Percentiles rank a stretch among this genome's conserved stretches.
Evolutionary conservation across 2,113 vertebrate species (phyloP).

Genomic region (Brachionichthys hirsutus): DNA sequence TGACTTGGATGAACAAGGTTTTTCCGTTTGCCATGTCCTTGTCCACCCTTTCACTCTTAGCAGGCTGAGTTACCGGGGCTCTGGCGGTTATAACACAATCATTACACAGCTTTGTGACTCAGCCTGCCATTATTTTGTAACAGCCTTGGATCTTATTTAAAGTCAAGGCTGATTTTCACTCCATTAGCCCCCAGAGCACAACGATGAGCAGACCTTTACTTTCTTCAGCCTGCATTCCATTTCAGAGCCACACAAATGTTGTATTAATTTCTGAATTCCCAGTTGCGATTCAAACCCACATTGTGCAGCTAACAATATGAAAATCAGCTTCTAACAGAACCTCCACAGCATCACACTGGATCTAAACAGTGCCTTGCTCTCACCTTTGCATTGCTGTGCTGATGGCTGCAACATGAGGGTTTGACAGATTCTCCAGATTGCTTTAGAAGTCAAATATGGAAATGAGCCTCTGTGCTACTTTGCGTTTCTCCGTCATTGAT

Average conservation of each 20-base stretch:
- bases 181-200: conserved; percentile 4
- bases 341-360: conserved; percentile 7
- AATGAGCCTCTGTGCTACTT: conserved; percentile 59
- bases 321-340: conserved; percentile 32
- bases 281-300: conserved; percentile 32
- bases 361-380: conserved; percentile 13
- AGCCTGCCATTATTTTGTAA: conserved; percentile 13
- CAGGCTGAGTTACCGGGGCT: neutral
- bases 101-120: conserved; percentile 9
- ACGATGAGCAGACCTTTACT: neutral
- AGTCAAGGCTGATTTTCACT: conserved; percentile 5
- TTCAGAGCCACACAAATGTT: conserved; percentile 29
- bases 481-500: conserved; percentile 55
- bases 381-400: conserved; percentile 41
- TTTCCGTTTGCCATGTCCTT: neutral
- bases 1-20: conserved; percentile 4
- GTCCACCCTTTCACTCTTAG: no score
- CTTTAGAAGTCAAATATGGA: conserved; percentile 50
- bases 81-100: neutral
- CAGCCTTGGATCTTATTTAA: conserved; percentile 1
- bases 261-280: conserved; percentile 35
- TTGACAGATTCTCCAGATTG: conserved; percentile 45
- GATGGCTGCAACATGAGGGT: conserved; percentile 15
- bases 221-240: conserved; percentile 13
- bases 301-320: conserved; percentile 31